Conservation (phyloP, 2,113 vertebrate genomes). For the Salvelinus alpinus region DNA sequence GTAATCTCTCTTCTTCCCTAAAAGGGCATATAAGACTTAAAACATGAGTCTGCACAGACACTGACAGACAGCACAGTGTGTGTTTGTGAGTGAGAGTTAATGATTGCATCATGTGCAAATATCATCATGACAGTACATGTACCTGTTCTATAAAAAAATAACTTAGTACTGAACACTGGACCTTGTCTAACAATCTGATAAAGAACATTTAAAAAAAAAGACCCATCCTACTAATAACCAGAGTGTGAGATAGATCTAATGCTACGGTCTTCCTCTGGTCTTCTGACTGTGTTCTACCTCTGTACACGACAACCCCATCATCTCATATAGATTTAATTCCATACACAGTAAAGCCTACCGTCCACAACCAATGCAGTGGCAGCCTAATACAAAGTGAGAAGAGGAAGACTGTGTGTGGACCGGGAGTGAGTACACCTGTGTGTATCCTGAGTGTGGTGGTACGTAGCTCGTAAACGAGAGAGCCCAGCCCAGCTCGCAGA, state of each 20-base stretch:
- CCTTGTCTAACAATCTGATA: slow-evolving; percentile 73
- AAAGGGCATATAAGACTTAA: slow-evolving; percentile 55
- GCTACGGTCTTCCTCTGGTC: slow-evolving; percentile 73
- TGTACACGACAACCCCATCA: slow-evolving; percentile 36
- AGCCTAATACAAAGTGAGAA: slow-evolving; percentile 69
- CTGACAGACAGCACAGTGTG: slow-evolving; percentile 42
- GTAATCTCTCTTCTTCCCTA: slow-evolving; percentile 36
- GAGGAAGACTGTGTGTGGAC: slow-evolving; percentile 75
- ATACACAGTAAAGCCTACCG: slow-evolving; percentile 52
- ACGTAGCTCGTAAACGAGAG: slow-evolving; percentile 53
- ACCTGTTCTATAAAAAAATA: slow-evolving; percentile 73
- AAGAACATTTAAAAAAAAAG: slow-evolving; percentile 77
- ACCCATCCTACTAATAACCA: slow-evolving; percentile 59
- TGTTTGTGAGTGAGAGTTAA: slow-evolving; percentile 38
- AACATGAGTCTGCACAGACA: slow-evolving; percentile 51
- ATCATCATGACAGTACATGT: slow-evolving; percentile 68
- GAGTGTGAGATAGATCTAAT: slow-evolving; percentile 53
- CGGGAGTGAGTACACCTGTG: slow-evolving; percentile 63
- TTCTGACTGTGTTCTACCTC: slow-evolving; percentile 49
- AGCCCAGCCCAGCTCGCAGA: slow-evolving; percentile 55
- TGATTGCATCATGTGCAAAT: slow-evolving; percentile 70
- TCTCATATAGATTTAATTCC: slow-evolving; percentile 18
- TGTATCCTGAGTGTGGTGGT: slow-evolving; percentile 26
- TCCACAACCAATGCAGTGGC: slow-evolving; percentile 53
- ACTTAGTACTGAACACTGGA: slow-evolving; percentile 72